Evolutionary conservation across 2,113 vertebrate species (phyloP), one percentile per base, ranked within the genome.

Genomic region (Etheostoma spectabile): DNA sequence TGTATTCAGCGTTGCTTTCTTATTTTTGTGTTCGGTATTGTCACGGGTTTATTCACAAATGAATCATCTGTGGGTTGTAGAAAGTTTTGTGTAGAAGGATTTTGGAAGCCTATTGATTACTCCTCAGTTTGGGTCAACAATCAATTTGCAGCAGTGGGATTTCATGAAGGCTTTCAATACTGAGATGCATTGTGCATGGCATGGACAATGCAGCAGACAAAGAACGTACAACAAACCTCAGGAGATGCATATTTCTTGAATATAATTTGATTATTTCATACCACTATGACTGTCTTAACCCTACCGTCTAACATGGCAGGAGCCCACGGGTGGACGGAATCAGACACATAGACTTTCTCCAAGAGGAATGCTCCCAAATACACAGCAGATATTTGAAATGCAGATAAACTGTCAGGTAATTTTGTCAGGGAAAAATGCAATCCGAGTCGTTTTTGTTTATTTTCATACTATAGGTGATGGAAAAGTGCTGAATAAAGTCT

Each of bases 91-190:
- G 42, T 46, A 22, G 33, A 22, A 42, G 53, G 30, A 33, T 78
- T 75, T 57, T 84, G 59, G 65, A 55, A 38, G 38, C 13, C 42
- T 35, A 86, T 79, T 75, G 71, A 73, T 84, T 42, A 15, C n/a
- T 75, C n/a, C 60, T 67, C n/a, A n/a, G 33, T 62, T 35, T 60
- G 45, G 52, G 73, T 80, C 55, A 66, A 61, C 45, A 62, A 57
- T 85, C 51, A 64, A 64, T 86, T 74, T 61, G 15, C 38, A 49
- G 13, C 16, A 13, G 13, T 77, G 79, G n/a, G 71, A 59, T 63
- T 53, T 65, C 14, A 70, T 60, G 66, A 72, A 45, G 48, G 68
- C 64, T 56, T 60, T 70, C 42, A 79, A 14, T 5, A 2, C 21
- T 30, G 24, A 61, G 53, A 55, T 57, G 51, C 48, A 16, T 49